Conservation (phyloP, 2,888 invertebrate genomes). For the Ennomos fuscantarius region DNA sequence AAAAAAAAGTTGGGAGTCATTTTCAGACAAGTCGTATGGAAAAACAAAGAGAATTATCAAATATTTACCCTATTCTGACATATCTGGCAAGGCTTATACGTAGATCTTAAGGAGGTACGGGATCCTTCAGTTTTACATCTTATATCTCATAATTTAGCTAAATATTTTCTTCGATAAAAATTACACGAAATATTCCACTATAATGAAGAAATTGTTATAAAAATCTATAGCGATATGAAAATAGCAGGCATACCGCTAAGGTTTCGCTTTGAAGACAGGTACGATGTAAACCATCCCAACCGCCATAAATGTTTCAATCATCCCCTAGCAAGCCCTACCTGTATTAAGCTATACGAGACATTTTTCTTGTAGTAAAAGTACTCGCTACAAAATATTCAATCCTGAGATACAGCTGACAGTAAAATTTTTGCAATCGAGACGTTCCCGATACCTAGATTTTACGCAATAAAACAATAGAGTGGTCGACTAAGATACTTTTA, state of each 20-base stretch:
- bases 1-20: too few relatives aligned
- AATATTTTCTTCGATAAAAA: not conserved
- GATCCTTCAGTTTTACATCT: too few relatives aligned
- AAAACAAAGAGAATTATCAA: too few relatives aligned
- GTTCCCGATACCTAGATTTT: slow-evolving; percentile 25
- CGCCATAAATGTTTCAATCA: slow-evolving; percentile 55
- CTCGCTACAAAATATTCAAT: slow-evolving; percentile 1
- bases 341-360: slow-evolving; percentile 11
- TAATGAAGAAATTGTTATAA: slow-evolving; percentile 24
- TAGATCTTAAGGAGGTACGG: too few relatives aligned
- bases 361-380: slow-evolving; percentile 8
- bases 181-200: slow-evolving; percentile 12
- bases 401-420: not conserved
- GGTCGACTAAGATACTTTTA: slow-evolving; percentile 63
- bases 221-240: slow-evolving; percentile 24
- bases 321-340: slow-evolving; percentile 32
- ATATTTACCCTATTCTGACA: too few relatives aligned
- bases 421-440: slow-evolving; percentile 13
- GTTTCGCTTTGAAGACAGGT: slow-evolving; percentile 37
- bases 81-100: too few relatives aligned
- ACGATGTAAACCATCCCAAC: slow-evolving; percentile 43
- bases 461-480: slow-evolving; percentile 55
- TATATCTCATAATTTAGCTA: too few relatives aligned
- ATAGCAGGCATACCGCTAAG: slow-evolving; percentile 33
- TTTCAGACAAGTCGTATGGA: too few relatives aligned